Evolutionary conservation across 23 tunicate species (phyloP).

Genomic region (Diplosoma virens): DNA sequence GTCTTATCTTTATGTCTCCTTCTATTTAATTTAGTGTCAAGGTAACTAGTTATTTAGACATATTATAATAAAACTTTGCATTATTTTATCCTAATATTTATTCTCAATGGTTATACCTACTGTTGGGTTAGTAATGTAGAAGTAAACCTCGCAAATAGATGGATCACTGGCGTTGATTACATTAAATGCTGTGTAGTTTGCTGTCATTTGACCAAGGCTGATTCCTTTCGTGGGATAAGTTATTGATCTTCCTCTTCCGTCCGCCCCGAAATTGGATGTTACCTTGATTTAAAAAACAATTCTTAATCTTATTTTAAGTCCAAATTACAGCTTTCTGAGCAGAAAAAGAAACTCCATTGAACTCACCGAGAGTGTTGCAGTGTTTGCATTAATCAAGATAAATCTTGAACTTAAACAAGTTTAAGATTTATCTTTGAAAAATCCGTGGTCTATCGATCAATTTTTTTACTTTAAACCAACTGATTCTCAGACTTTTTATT

Average conservation of each 20-base stretch:
- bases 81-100: neutral
- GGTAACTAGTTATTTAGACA: neutral
- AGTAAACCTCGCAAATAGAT: constrained; percentile 45
- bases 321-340: neutral
- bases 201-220: neutral
- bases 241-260: constrained; percentile 23
- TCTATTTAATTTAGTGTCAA: neutral
- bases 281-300: constrained; percentile 5
- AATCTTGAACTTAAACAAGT: too few relatives aligned
- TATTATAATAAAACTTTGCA: neutral
- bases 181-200: constrained; percentile 26
- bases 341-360: neutral
- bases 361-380: neutral
- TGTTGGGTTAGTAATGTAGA: constrained; percentile 11
- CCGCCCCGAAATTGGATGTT: constrained; percentile 42
- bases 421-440: too few relatives aligned
- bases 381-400: neutral
- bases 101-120: neutral
- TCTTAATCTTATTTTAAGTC: neutral
- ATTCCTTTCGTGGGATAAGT: neutral
- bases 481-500: too few relatives aligned
- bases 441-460: too few relatives aligned
- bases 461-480: too few relatives aligned
- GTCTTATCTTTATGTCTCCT: too few relatives aligned
- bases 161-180: constrained; percentile 34